Evolutionary conservation across 2,113 vertebrate genomes (phyloP).

Genomic region (Ascaphus truei): DNA sequence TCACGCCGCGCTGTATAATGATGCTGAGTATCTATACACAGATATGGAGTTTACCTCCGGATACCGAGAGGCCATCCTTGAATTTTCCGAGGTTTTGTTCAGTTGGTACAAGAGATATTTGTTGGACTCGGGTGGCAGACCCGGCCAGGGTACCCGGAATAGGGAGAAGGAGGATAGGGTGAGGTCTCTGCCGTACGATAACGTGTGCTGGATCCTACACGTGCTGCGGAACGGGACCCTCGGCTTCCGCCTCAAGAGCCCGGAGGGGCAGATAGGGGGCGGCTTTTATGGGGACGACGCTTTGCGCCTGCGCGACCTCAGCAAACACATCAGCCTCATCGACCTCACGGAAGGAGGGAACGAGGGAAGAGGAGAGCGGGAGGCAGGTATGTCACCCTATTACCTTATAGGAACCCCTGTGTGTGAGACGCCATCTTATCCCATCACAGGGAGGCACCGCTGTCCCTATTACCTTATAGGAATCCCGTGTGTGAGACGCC

Average conservation of each 20-base stretch:
- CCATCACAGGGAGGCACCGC: no score
- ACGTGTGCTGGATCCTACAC: constrained; percentile 52
- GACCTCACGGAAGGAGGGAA: constrained; percentile 43
- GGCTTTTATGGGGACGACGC: constrained; percentile 47
- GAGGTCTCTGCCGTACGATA: constrained; percentile 46
- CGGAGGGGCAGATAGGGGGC: constrained; percentile 17
- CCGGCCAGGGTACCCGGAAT: constrained; percentile 8
- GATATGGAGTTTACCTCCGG: constrained; percentile 58
- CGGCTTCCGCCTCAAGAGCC: constrained; percentile 45
- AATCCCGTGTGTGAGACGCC: no score
- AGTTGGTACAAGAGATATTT: constrained; percentile 51
- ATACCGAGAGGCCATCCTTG: constrained; percentile 54
- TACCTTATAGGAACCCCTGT: no score
- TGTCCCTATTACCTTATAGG: no score
- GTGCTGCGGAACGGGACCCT: constrained; percentile 46
- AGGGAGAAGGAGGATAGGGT: constrained; percentile 44
- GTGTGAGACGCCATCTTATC: no score
- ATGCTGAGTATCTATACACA: no score
- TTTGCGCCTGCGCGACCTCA: constrained; percentile 46
- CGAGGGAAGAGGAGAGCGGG: no score
- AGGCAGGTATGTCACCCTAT: no score
- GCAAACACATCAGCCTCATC: constrained; percentile 48
- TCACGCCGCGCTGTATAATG: no score
- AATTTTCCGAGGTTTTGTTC: constrained; percentile 49
- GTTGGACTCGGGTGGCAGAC: constrained; percentile 20